Evolutionary conservation across 2,113 vertebrate genomes (phyloP).

Genomic region (Henicopernis longicauda): DNA sequence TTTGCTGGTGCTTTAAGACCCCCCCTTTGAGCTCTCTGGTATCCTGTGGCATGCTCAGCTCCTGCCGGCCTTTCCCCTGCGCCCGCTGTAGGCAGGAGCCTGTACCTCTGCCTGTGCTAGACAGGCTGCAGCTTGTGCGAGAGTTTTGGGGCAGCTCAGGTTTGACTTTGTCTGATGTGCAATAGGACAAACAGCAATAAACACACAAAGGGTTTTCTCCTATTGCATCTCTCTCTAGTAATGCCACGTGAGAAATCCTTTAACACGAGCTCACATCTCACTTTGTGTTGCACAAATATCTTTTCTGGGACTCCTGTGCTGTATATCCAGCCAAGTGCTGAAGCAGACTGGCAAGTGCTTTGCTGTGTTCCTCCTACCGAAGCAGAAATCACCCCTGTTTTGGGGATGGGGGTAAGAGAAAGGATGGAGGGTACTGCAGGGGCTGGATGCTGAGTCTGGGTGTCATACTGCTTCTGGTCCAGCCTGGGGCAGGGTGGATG

Average conservation of each 20-base stretch:
- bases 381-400: background rate
- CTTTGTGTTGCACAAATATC: background rate
- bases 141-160: background rate
- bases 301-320: background rate
- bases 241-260: background rate
- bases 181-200: background rate
- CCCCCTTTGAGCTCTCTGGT: background rate
- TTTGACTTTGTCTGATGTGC: background rate
- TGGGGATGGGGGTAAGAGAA: background rate
- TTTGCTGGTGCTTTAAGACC: background rate
- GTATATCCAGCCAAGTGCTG: background rate
- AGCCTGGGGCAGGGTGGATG: background rate
- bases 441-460: background rate
- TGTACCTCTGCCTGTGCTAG: background rate
- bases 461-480: background rate
- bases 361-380: background rate
- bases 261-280: background rate
- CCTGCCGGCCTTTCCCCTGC: background rate
- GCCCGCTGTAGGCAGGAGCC: background rate
- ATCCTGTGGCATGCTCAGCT: rapidly evolving
- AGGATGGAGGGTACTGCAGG: background rate
- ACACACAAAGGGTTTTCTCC: background rate
- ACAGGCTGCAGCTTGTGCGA: background rate
- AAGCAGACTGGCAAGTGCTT: background rate
- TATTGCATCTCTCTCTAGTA: background rate